Base-by-base conservation (phyloP, 23 tunicate species). In the Corella eumyota region DNA sequence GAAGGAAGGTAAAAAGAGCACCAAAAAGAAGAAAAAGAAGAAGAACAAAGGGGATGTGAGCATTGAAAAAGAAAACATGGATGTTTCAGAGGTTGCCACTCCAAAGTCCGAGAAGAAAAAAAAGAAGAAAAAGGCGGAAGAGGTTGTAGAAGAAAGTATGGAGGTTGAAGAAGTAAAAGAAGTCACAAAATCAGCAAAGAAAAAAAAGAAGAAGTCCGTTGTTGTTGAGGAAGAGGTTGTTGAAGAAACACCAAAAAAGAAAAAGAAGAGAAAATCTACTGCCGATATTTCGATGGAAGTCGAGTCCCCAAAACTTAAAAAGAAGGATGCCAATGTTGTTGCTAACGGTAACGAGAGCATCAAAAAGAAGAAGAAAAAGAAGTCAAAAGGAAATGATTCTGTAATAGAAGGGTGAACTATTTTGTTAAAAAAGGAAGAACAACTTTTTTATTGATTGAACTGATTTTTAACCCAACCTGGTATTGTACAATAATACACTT, bases 81-180 rank as follows among this genome's bases (percentile, higher is more conserved):
- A n/a, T n/a, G n/a, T n/a, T n/a, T n/a, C n/a, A 27, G 57, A 51
- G 22, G 57, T 51, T 51, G 57, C 20, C 22, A 61, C 85, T 34
- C 72, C 85, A 17, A 63, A 34, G 25, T 70, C 72, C 55, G 64
- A 79, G 71, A 86, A 86, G 74, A 79, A 79, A 49, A 88, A 88
- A 59, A 88, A 88, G 62, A 62, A 64, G 33, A 61, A 50, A 48
- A 48, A 36, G 2, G 58, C 15, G 23, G 62, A 35, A 55, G 66
- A 17, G 30, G 36, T n/a, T 6, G 31, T 25, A 11, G 57, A n/a
- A 27, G n/a, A 15, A 3, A 60, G 20, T 26, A 50, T 7, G 11
- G 29, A 6, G 4, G 13, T 67, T 22, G 64, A 5, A 24, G 22
- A 63, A 30, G 35, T 11, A 20, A 48, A 57, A 35, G 17, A 11